These are phyloP conservation scores for Etia nguti DNA, from an alignment of 2,113 vertebrate genomes.

Conservation along the genomic window DNA sequence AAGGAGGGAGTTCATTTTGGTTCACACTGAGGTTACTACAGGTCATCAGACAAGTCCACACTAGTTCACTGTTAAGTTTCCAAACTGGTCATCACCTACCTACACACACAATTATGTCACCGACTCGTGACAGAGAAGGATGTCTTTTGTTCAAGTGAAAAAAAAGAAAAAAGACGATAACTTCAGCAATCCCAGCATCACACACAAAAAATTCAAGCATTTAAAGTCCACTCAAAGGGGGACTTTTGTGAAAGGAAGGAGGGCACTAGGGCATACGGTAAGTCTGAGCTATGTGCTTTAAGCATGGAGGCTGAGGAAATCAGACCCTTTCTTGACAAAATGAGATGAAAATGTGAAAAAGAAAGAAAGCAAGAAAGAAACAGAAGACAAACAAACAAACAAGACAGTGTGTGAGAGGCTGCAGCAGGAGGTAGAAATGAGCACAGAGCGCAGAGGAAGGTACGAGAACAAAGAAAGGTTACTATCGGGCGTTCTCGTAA, in stretches of 20 bases:
- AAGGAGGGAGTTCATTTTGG: background rate
- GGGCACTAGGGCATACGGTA: background rate
- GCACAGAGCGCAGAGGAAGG: background rate
- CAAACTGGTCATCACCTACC: background rate
- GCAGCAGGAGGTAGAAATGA: background rate
- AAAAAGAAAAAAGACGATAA: background rate
- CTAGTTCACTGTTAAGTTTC: background rate
- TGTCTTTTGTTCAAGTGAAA: background rate
- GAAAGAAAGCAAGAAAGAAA: background rate
- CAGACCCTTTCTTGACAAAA: background rate
- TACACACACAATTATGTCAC: background rate
- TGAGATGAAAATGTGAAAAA: background rate
- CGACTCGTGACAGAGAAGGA: slow-evolving; percentile 13
- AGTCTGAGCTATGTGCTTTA: background rate
- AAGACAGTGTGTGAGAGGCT: background rate
- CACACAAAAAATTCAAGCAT: background rate
- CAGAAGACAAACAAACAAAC: background rate
- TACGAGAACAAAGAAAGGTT: slow-evolving; percentile 60
- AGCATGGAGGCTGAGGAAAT: background rate
- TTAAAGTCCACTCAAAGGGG: background rate
- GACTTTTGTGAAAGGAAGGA: background rate
- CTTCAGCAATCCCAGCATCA: background rate
- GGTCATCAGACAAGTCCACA: slow-evolving; percentile 25
- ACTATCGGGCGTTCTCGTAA: slow-evolving; percentile 52
- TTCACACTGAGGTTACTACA: slow-evolving; percentile 3